Percentiles rank a stretch among this genome's conserved stretches.
Conservation (phyloP, 1,140 invertebrate genomes). For the Melanaphis sacchari region DNA sequence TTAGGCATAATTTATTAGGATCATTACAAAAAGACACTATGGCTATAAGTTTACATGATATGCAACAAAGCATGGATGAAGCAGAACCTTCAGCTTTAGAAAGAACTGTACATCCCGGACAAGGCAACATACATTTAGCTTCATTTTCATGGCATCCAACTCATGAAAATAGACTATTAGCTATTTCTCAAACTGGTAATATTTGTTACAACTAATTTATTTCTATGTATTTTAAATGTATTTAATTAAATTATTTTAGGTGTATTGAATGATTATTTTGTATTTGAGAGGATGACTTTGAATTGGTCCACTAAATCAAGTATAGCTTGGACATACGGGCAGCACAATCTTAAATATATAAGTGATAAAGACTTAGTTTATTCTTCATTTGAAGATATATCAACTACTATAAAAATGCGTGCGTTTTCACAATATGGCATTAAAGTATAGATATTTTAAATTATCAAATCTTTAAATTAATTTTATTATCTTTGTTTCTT, state of each 20-base stretch:
- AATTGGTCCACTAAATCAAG: slow-evolving; percentile 77
- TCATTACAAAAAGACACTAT: slow-evolving; percentile 76
- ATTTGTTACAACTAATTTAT: slow-evolving; percentile 12
- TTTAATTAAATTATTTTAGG: slow-evolving; percentile 64
- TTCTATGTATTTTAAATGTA: slow-evolving; percentile 31
- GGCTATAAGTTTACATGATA: slow-evolving; percentile 78
- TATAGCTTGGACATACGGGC: slow-evolving; percentile 78
- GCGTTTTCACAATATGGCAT: slow-evolving; percentile 81
- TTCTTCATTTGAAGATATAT: slow-evolving; percentile 73
- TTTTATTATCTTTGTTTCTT: background rate
- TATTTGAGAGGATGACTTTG: slow-evolving; percentile 82
- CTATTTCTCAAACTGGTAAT: slow-evolving; percentile 70
- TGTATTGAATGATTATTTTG: slow-evolving; percentile 73
- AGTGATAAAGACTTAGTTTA: slow-evolving; percentile 68
- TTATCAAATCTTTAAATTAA: background rate
- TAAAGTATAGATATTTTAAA: slow-evolving; percentile 66
- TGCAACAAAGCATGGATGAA: slow-evolving; percentile 78
- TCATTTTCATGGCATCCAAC: slow-evolving; percentile 86
- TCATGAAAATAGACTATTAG: slow-evolving; percentile 78
- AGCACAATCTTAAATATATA: slow-evolving; percentile 72
- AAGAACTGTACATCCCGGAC: slow-evolving; percentile 71
- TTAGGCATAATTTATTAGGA: slow-evolving; percentile 77
- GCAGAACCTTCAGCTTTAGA: slow-evolving; percentile 79
- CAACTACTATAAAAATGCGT: slow-evolving; percentile 74
- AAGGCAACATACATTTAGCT: slow-evolving; percentile 67